These are phyloP conservation scores for Melanerpes formicivorus DNA, from an alignment of 2,113 vertebrate species.

Conservation along the genomic window DNA sequence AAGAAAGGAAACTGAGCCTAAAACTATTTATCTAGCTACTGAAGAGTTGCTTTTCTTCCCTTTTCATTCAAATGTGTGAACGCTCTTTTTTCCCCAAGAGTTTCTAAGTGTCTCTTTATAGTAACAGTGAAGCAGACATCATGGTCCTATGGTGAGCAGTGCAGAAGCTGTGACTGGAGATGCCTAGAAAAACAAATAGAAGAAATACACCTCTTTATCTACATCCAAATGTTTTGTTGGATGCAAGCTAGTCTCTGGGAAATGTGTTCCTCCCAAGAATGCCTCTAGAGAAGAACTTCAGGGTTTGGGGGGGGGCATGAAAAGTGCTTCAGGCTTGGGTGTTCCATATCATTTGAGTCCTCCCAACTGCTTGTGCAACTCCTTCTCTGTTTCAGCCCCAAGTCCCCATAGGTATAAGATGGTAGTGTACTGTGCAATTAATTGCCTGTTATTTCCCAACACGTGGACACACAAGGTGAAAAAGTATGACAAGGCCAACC, in stretches of 20 bases:
- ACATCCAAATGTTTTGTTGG: not conserved
- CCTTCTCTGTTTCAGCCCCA: not conserved
- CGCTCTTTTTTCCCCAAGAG: not conserved
- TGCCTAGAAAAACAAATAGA: not conserved
- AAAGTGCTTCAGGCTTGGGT: not conserved
- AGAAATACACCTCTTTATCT: not conserved
- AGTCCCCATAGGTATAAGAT: not conserved
- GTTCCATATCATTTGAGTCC: not conserved
- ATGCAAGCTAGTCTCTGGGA: not conserved
- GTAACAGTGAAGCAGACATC: not conserved
- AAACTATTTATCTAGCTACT: not conserved
- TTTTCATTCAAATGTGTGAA: conserved; percentile 1
- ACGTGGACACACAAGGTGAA: not conserved
- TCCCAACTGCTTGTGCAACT: not conserved
- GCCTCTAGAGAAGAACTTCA: not conserved
- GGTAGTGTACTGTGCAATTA: not conserved
- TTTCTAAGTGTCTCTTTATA: not conserved
- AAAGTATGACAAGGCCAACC: not conserved
- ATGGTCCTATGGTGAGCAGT: not conserved
- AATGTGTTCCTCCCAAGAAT: not conserved
- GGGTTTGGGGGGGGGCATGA: not conserved
- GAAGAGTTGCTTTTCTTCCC: not conserved
- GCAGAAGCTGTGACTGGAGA: not conserved
- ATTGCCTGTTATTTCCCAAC: not conserved
- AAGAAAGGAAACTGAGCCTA: not conserved